Evolutionary conservation across 1,140 invertebrate species (phyloP).

Genomic region (Drosophila subpulchrella): DNA sequence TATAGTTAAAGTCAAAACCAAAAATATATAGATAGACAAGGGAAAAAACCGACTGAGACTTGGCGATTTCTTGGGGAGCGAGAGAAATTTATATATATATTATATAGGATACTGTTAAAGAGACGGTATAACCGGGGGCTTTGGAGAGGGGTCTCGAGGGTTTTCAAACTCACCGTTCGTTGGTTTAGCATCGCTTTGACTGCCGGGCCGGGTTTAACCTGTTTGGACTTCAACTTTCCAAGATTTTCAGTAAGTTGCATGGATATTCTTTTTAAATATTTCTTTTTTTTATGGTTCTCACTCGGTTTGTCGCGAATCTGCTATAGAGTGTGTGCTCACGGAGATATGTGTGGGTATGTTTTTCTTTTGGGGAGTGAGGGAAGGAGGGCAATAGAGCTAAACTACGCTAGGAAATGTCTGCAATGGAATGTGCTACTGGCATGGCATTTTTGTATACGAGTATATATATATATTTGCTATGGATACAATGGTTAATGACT

Average conservation of each 20-base stretch:
- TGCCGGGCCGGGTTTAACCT: conserved; percentile 47
- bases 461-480: conserved; percentile 17
- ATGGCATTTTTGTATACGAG: conserved; percentile 12
- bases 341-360: background rate
- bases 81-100: conserved; percentile 13
- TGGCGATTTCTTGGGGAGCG: background rate
- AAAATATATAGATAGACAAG: conserved; percentile 11
- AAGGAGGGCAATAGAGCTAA: conserved; percentile 17
- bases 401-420: conserved; percentile 44
- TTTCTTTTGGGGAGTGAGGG: conserved; percentile 8
- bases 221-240: conserved; percentile 53
- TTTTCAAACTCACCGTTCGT: conserved; percentile 38
- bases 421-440: conserved; percentile 46
- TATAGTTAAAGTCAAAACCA: conserved; percentile 33
- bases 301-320: conserved; percentile 3
- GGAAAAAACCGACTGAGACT: conserved; percentile 20
- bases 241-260: conserved; percentile 41
- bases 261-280: conserved; percentile 4
- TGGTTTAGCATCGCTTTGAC: conserved; percentile 36
- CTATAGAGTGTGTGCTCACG: conserved; percentile 1
- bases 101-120: background rate
- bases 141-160: conserved; percentile 2
- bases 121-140: background rate
- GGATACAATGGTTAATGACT: conserved; percentile 17
- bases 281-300: background rate